Percentiles rank a stretch among this genome's conserved stretches.
phyloP scores from a whole-genome alignment of 2,888 invertebrate species.

The Arge pagana region DNA sequence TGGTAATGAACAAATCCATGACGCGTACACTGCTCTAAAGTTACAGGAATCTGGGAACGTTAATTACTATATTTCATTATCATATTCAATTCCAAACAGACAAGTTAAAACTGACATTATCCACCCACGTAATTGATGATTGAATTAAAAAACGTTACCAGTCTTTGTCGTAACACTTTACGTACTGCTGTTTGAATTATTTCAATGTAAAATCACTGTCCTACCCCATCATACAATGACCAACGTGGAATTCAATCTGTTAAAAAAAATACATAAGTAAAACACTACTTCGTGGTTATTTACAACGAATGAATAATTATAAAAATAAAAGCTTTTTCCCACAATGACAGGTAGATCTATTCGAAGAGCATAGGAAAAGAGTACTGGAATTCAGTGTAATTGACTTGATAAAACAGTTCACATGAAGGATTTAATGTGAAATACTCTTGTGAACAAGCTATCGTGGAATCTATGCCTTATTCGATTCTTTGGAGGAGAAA shows the following conservation, averaged over 20 bases:
- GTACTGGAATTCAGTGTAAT: background rate
- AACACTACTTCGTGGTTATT: slow-evolving; percentile 11
- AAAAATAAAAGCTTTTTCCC: slow-evolving; percentile 16
- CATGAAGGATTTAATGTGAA: background rate
- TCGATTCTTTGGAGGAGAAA: background rate
- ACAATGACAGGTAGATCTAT: slow-evolving; percentile 14
- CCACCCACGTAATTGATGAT: no score
- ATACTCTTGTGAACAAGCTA: background rate
- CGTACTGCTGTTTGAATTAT: background rate
- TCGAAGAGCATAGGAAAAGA: slow-evolving; percentile 12
- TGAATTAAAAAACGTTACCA: slow-evolving; percentile 8
- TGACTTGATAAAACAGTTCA: background rate
- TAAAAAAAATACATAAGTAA: slow-evolving; percentile 17
- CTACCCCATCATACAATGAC: background rate
- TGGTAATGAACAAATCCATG: no score
- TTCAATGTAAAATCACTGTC: background rate
- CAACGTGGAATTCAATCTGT: background rate
- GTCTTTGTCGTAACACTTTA: background rate
- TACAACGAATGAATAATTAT: slow-evolving; percentile 16
- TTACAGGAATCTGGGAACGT: no score
- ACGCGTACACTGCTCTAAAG: no score
- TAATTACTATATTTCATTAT: no score
- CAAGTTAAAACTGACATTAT: no score
- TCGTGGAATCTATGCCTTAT: background rate
- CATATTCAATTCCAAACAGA: no score